Percentiles rank a stretch among this genome's conserved stretches.
phyloP scores from a whole-genome alignment of 2,888 invertebrate species.

The Ischnura elegans region DNA sequence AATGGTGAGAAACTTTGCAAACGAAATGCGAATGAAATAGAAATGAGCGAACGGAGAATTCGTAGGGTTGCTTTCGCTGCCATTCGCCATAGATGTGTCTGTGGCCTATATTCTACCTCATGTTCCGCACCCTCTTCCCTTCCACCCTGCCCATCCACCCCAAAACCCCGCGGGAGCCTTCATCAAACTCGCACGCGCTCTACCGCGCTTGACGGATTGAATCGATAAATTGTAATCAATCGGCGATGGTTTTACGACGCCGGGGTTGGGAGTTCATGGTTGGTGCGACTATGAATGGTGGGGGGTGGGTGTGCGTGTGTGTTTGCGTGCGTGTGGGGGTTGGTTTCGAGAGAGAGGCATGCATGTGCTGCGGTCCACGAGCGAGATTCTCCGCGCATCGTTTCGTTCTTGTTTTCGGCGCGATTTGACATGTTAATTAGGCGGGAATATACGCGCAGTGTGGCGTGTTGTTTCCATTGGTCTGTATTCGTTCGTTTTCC shows the following conservation, averaged over 20 bases:
- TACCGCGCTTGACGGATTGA: slow-evolving; percentile 20
- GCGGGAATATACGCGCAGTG: background rate
- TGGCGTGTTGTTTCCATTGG: background rate
- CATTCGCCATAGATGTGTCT: too few species aligned
- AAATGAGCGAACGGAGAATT: too few species aligned
- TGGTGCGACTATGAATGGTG: background rate
- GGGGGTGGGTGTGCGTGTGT: background rate
- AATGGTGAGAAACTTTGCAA: too few species aligned
- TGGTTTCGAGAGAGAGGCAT: background rate
- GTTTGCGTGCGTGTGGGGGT: background rate
- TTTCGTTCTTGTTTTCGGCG: slow-evolving; percentile 30
- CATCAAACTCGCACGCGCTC: slow-evolving; percentile 29
- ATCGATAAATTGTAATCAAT: slow-evolving; percentile 45
- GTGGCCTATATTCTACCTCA: too few species aligned
- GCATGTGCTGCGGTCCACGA: background rate
- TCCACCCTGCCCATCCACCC: background rate
- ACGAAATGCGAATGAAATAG: too few species aligned
- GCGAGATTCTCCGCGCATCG: slow-evolving; percentile 21
- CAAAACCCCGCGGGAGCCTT: background rate
- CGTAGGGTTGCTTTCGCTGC: too few species aligned
- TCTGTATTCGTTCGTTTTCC: background rate
- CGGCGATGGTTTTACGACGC: slow-evolving; percentile 40
- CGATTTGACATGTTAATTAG: slow-evolving; percentile 40
- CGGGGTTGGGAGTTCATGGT: background rate
- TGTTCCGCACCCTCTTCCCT: background rate